Percentiles rank a stretch among this genome's conserved stretches.
phyloP scores from a whole-genome alignment of 2,888 invertebrate genomes.

The Smittia sp. region DNA sequence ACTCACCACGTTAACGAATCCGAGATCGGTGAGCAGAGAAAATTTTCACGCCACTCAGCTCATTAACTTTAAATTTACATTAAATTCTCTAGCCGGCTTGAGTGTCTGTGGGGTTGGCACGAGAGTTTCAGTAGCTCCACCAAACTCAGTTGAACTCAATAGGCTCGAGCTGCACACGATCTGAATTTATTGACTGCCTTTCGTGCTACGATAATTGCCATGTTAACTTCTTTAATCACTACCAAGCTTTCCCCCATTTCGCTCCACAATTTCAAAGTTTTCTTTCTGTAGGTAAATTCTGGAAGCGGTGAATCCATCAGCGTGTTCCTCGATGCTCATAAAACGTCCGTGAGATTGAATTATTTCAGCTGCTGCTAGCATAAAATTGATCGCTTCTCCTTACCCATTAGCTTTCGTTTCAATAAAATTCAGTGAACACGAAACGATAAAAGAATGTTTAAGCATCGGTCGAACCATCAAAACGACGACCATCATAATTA shows the following conservation, averaged over 20 bases:
- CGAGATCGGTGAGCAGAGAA: not conserved
- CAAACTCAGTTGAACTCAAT: too few relatives aligned
- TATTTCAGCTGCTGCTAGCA: conserved; percentile 32
- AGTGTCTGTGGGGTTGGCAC: too few relatives aligned
- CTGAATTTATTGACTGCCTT: too few relatives aligned
- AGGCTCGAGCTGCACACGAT: too few relatives aligned
- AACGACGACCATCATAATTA: conserved; percentile 34
- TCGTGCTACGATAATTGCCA: too few relatives aligned
- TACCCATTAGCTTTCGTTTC: conserved; percentile 28
- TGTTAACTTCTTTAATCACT: too few relatives aligned
- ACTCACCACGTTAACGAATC: conserved; percentile 35
- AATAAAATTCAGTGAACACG: conserved; percentile 39
- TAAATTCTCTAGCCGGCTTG: conserved; percentile 4
- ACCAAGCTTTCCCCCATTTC: too few relatives aligned
- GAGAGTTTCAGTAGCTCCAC: too few relatives aligned
- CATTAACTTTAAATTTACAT: conserved; percentile 34
- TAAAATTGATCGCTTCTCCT: conserved; percentile 24
- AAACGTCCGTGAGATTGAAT: conserved; percentile 19
- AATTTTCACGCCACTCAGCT: not conserved
- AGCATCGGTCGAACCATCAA: conserved; percentile 9
- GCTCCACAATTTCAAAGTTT: too few relatives aligned
- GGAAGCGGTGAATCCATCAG: not conserved
- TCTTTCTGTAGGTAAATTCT: not conserved
- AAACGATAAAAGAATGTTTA: conserved; percentile 23
- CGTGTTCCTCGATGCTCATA: not conserved